Conservation (phyloP, 2,113 vertebrate genomes). For the Catagonus wagneri region DNA sequence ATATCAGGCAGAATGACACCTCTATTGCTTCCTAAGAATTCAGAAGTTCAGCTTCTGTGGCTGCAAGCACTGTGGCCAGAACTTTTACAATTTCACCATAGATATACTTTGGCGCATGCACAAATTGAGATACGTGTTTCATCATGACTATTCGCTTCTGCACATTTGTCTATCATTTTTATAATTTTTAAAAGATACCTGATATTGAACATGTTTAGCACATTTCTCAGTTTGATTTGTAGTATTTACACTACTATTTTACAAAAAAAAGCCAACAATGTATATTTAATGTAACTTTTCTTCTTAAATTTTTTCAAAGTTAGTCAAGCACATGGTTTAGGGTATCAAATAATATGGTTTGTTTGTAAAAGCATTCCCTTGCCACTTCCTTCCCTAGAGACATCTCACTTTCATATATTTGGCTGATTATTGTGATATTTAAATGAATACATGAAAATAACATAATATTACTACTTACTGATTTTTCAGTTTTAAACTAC, state of each 20-base stretch:
- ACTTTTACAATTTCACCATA: background rate
- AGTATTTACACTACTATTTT: background rate
- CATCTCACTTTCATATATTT: background rate
- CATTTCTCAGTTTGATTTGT: background rate
- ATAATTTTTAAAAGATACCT: background rate
- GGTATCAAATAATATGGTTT: background rate
- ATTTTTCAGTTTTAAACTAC: background rate
- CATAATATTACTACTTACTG: background rate
- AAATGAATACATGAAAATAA: background rate
- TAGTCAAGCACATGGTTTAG: background rate
- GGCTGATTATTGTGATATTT: background rate
- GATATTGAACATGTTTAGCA: background rate
- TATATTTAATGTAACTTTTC: background rate
- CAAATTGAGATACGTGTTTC: background rate
- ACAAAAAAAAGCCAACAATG: background rate
- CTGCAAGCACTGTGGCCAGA: background rate
- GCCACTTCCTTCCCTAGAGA: background rate
- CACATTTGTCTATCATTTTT: background rate
- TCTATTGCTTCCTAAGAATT: background rate
- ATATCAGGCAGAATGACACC: background rate
- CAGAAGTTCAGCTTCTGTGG: background rate
- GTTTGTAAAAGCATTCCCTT: background rate
- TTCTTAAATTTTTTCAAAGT: background rate
- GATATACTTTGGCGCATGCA: background rate
- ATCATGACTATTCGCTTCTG: background rate